Conservation (phyloP, 1,140 invertebrate species). For the Thalassaphorura encarpata region DNA sequence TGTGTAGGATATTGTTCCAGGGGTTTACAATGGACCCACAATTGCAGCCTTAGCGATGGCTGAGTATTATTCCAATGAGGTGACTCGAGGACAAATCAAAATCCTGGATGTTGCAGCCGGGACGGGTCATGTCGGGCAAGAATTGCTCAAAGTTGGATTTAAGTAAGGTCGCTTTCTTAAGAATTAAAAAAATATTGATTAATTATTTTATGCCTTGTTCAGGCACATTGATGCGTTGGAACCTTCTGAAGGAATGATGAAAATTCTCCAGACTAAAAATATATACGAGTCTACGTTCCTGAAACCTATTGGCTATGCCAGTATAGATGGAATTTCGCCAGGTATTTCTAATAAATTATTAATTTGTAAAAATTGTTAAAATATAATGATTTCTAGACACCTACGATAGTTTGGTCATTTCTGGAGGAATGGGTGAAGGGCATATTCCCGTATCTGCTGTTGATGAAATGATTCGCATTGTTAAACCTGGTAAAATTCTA, state of each 20-base stretch:
- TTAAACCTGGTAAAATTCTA: conserved; percentile 37
- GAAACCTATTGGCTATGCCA: conserved; percentile 31
- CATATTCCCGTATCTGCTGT: conserved; percentile 40
- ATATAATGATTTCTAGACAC: conserved; percentile 34
- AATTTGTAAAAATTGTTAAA: too few species aligned
- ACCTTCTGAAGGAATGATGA: conserved; percentile 36
- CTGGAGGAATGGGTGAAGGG: conserved; percentile 43
- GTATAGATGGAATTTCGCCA: too few species aligned
- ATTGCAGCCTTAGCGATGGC: conserved; percentile 31
- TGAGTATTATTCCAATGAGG: conserved; percentile 17
- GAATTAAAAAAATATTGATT: too few species aligned
- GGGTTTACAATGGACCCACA: conserved; percentile 32
- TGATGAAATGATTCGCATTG: conserved; percentile 39
- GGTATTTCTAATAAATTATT: too few species aligned
- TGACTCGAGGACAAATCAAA: conserved; percentile 16
- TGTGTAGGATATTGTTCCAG: conserved; percentile 30
- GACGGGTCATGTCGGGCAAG: conserved; percentile 36
- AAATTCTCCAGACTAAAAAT: conserved; percentile 33
- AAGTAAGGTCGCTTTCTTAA: conserved; percentile 19
- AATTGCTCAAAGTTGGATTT: conserved; percentile 30
- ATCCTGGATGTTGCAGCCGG: conserved; percentile 38
- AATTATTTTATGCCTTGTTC: too few species aligned
- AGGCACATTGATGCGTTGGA: conserved; percentile 32
- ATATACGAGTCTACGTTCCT: conserved; percentile 34
- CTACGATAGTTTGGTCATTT: conserved; percentile 37